These are phyloP conservation scores for Calameuta filiformis DNA, from an alignment of 2,888 invertebrate species.

Conservation along the genomic window DNA sequence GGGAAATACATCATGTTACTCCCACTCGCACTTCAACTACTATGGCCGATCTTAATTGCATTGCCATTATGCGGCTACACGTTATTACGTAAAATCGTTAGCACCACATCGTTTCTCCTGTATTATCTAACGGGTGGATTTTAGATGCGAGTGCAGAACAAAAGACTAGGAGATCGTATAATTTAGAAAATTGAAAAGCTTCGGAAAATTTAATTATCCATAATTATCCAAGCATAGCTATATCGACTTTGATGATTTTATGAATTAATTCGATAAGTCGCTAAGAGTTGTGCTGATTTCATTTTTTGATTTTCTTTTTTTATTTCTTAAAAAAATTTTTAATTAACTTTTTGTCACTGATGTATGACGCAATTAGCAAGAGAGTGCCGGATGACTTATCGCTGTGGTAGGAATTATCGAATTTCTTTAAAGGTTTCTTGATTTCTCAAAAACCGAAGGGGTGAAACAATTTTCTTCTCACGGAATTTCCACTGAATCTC, in stretches of 20 bases:
- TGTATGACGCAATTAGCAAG: neutral
- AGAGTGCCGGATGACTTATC: neutral
- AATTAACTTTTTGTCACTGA: neutral
- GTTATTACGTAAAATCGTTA: neutral
- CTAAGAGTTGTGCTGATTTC: neutral
- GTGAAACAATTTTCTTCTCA: neutral
- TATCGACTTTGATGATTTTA: neutral
- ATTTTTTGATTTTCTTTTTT: neutral
- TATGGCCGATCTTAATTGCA: neutral
- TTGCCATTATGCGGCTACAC: neutral
- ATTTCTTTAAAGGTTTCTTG: neutral
- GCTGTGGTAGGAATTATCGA: neutral
- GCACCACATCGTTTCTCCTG: neutral
- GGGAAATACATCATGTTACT: neutral
- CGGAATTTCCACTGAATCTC: neutral
- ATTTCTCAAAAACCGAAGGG: neutral
- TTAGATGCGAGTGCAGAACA: neutral
- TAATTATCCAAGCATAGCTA: neutral
- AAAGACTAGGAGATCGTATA: neutral
- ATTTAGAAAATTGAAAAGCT: neutral
- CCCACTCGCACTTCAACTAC: neutral
- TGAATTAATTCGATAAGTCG: neutral
- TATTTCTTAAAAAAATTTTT: neutral
- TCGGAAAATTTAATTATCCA: neutral
- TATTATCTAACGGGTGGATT: neutral